Evolutionary conservation across 2,797 vertebrate species (phyloP).

Genomic region (Carapus acus): DNA sequence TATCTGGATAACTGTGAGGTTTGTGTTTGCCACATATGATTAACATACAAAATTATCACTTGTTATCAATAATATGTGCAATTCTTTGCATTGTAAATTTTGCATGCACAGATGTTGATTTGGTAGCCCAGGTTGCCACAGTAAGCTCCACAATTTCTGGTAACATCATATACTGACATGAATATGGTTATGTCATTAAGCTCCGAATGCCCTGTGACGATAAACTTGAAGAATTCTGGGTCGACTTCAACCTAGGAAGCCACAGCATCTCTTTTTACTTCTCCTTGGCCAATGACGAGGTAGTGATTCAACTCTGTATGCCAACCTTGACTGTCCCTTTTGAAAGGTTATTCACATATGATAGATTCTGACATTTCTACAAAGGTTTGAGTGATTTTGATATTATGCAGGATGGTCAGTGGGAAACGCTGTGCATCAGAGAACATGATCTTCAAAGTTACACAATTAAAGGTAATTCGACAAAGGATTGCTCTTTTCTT

Average conservation of each 20-base stretch:
- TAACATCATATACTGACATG: constrained; percentile 12
- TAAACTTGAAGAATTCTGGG: constrained; percentile 92
- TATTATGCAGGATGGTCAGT: constrained; percentile 75
- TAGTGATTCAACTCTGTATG: constrained; percentile 36
- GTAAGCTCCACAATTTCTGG: too few species aligned
- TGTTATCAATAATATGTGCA: too few species aligned
- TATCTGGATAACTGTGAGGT: constrained; percentile 85
- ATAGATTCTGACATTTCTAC: background rate
- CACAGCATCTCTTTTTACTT: constrained; percentile 90
- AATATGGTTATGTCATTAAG: constrained; percentile 64
- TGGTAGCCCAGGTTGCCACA: too few species aligned
- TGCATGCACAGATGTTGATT: too few species aligned
- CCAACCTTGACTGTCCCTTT: constrained; percentile 9
- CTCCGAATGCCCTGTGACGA: constrained; percentile 89
- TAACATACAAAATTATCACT: too few species aligned
- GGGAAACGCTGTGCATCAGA: constrained; percentile 85
- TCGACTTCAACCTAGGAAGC: constrained; percentile 92
- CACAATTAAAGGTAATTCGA: constrained; percentile 79
- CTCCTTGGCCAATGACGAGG: constrained; percentile 72
- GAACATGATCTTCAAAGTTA: constrained; percentile 82
- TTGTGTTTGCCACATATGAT: constrained; percentile 42
- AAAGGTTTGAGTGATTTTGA: constrained; percentile 6
- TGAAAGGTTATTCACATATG: background rate
- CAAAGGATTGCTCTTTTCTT: too few species aligned
- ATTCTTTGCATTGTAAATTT: too few species aligned